Percentiles rank a stretch among this genome's conserved stretches.
These are phyloP conservation scores for Cantharis rustica DNA, from an alignment of 2,888 invertebrate species.

Conservation along the genomic window DNA sequence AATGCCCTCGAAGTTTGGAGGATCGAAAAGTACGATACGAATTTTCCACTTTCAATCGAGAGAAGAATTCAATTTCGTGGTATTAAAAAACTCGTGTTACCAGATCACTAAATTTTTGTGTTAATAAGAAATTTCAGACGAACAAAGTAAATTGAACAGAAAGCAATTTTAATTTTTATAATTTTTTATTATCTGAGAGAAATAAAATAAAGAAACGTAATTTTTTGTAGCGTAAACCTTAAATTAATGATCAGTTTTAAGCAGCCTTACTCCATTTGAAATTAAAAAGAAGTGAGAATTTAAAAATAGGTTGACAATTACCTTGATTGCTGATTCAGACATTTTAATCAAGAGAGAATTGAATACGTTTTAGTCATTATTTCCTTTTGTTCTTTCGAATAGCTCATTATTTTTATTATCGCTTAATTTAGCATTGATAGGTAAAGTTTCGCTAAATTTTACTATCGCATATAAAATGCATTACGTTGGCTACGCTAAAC, in stretches of 20 bases:
- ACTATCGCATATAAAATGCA: background rate
- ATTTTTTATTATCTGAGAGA: background rate
- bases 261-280: background rate
- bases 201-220: background rate
- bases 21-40: background rate
- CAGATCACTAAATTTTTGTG: background rate
- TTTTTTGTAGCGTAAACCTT: background rate
- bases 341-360: conserved; percentile 17
- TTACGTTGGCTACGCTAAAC: background rate
- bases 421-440: conserved; percentile 16
- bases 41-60: background rate
- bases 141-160: background rate
- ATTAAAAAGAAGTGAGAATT: conserved; percentile 13
- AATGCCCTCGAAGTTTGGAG: background rate
- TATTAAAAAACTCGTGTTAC: background rate
- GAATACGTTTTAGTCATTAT: conserved; percentile 13
- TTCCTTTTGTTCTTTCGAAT: conserved; percentile 1
- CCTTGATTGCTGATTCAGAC: conserved; percentile 24
- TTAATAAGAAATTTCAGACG: background rate
- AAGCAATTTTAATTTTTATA: background rate
- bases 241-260: background rate
- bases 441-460: conserved; percentile 7
- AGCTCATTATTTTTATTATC: conserved; percentile 16
- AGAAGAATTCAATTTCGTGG: background rate
- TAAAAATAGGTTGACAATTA: conserved; percentile 25